A percentile compares a stretch with the other conserved stretches of the same genome.
These are phyloP conservation scores for Coenonympha arcania DNA, from an alignment of 2,888 invertebrate genomes.

Conservation along the genomic window DNA sequence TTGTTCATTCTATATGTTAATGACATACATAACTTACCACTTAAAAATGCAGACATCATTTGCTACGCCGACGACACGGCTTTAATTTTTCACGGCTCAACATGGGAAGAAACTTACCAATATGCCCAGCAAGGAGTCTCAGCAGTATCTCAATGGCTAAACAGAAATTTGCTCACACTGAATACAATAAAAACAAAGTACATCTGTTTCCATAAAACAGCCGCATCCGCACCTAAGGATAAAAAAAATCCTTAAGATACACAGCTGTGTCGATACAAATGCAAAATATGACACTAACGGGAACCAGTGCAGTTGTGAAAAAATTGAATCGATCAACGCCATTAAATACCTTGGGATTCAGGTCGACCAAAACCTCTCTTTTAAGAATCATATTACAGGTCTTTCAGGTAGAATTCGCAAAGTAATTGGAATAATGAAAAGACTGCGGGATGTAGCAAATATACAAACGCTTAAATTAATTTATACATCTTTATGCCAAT, in stretches of 20 bases:
- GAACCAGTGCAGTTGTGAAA: not conserved
- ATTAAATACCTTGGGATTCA: conserved; percentile 10
- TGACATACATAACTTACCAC: not conserved
- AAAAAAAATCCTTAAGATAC: conserved; percentile 9
- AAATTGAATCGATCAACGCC: not conserved
- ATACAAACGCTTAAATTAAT: not conserved
- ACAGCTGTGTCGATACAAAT: not conserved
- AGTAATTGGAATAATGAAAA: conserved; percentile 6
- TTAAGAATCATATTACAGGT: conserved; percentile 5
- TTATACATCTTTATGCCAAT: conserved; percentile 7
- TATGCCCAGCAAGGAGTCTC: conserved; percentile 11
- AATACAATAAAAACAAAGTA: conserved; percentile 14
- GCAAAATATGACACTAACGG: too few relatives aligned
- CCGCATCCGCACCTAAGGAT: not conserved
- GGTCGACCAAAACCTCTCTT: conserved; percentile 7
- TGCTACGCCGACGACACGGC: conserved; percentile 22
- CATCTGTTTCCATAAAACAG: conserved; percentile 15
- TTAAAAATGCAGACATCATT: conserved; percentile 13
- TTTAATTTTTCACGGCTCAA: conserved; percentile 9
- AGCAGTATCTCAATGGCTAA: conserved; percentile 11
- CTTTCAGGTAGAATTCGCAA: conserved; percentile 5
- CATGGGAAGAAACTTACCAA: conserved; percentile 11
- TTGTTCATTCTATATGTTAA: conserved; percentile 19
- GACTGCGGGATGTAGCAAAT: not conserved
- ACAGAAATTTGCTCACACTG: conserved; percentile 19